Evolutionary conservation across 2,113 vertebrate species (phyloP).

Genomic region (Brienomyrus brachyistius): DNA sequence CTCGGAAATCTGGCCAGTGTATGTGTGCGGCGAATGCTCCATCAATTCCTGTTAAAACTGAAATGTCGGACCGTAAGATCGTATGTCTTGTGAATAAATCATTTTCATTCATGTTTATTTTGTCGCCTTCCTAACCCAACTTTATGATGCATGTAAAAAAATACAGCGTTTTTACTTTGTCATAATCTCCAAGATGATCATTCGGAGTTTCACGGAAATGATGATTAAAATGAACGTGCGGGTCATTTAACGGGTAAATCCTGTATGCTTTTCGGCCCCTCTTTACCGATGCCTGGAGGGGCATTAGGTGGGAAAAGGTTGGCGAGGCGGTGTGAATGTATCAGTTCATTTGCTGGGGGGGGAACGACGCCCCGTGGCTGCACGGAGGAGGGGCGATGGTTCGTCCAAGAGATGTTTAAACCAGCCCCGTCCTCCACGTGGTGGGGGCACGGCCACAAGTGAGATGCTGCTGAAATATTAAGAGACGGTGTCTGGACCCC

Average conservation of each 20-base stretch:
- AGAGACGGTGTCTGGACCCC: not conserved
- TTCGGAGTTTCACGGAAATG: not conserved
- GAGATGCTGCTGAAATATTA: not conserved
- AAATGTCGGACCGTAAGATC: not conserved
- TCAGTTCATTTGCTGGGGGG: not conserved
- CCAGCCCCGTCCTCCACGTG: conserved; percentile 15
- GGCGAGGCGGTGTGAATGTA: not conserved
- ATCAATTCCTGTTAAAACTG: not conserved
- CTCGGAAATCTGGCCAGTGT: not conserved
- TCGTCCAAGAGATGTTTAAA: not conserved
- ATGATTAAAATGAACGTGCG: not conserved
- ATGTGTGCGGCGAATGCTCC: not conserved
- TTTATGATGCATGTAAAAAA: not conserved
- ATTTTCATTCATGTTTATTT: not conserved
- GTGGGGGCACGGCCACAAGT: not conserved
- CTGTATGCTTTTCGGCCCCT: not conserved
- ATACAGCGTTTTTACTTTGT: not conserved
- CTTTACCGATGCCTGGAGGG: not conserved
- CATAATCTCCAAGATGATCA: not conserved
- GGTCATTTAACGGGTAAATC: not conserved
- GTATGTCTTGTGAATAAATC: not conserved
- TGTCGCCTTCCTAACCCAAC: not conserved
- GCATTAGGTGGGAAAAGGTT: not conserved
- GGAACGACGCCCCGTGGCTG: not conserved
- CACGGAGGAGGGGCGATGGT: conserved; percentile 1